Evolutionary conservation across 2,888 invertebrate species (phyloP).

Genomic region (Ornithoptera alexandrae): DNA sequence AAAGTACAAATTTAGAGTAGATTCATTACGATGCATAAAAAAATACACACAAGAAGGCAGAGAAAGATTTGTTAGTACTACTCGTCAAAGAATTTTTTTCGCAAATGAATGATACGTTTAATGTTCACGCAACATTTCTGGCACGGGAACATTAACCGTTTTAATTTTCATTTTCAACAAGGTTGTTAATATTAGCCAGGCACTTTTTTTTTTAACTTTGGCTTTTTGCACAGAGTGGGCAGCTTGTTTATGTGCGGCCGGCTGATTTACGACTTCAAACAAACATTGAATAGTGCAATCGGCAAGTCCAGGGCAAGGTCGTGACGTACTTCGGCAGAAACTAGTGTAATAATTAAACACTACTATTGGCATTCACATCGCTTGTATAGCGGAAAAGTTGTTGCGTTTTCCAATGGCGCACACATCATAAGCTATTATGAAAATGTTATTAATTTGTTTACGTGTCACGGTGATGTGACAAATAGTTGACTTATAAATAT

Average conservation of each 20-base stretch:
- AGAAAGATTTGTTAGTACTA: no score
- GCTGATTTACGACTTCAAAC: slow-evolving; percentile 55
- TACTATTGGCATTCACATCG: slow-evolving; percentile 31
- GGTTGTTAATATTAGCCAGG: slow-evolving; percentile 49
- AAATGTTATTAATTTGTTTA: slow-evolving; percentile 11
- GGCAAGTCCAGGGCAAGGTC: slow-evolving; percentile 54
- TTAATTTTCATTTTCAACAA: slow-evolving; percentile 46
- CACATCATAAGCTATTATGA: slow-evolving; percentile 9
- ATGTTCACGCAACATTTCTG: slow-evolving; percentile 20
- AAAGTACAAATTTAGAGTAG: no score
- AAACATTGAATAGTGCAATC: slow-evolving; percentile 42
- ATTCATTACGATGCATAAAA: no score
- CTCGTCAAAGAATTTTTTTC: background rate
- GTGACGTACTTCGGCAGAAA: slow-evolving; percentile 48
- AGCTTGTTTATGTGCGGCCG: slow-evolving; percentile 61
- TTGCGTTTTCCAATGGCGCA: slow-evolving; percentile 15
- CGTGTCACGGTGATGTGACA: slow-evolving; percentile 5
- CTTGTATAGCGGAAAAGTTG: slow-evolving; percentile 11
- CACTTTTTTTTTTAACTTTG: slow-evolving; percentile 45
- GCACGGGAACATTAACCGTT: slow-evolving; percentile 26
- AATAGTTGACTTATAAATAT: background rate
- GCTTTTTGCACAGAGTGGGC: slow-evolving; percentile 57
- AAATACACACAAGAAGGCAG: no score
- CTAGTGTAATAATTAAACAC: slow-evolving; percentile 36
- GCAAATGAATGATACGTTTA: slow-evolving; percentile 19